Conservation (phyloP, 2,888 invertebrate species). For the Troides aeacus region DNA sequence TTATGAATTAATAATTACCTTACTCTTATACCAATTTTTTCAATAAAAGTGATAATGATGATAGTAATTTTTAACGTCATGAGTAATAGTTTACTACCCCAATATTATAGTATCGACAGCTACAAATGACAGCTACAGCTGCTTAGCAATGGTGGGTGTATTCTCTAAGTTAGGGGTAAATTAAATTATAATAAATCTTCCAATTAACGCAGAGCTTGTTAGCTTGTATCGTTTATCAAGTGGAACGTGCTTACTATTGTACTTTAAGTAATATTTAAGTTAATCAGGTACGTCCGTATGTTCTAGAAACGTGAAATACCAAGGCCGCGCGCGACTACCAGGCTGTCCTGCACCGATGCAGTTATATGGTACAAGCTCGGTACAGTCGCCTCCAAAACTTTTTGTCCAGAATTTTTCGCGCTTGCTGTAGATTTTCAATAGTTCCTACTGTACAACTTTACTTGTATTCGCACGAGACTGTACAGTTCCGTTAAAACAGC, state of each 20-base stretch:
- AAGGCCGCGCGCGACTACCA: constrained; percentile 20
- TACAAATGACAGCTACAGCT: neutral
- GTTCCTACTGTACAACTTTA: neutral
- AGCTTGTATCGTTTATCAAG: constrained; percentile 3
- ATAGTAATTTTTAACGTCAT: too few relatives aligned
- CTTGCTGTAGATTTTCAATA: neutral
- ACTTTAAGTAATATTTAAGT: constrained; percentile 15
- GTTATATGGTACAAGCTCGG: constrained; percentile 17
- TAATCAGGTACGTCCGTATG: constrained; percentile 28
- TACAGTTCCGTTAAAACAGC: constrained; percentile 23
- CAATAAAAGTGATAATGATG: too few relatives aligned
- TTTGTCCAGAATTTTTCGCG: neutral
- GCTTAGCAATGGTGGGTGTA: too few relatives aligned
- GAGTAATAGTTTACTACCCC: neutral
- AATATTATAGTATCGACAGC: neutral
- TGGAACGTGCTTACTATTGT: constrained; percentile 4
- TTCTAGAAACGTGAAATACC: constrained; percentile 30
- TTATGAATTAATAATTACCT: too few relatives aligned
- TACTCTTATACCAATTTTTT: too few relatives aligned
- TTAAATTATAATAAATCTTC: too few relatives aligned
- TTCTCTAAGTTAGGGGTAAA: too few relatives aligned
- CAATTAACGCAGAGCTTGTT: constrained; percentile 7
- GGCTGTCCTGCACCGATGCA: constrained; percentile 22
- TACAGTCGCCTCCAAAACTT: constrained; percentile 15
- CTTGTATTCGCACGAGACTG: constrained; percentile 1